Percentiles rank a stretch among this genome's conserved stretches.
phyloP scores from a whole-genome alignment of 2,113 vertebrate genomes.

The Solenodon paradoxus region DNA sequence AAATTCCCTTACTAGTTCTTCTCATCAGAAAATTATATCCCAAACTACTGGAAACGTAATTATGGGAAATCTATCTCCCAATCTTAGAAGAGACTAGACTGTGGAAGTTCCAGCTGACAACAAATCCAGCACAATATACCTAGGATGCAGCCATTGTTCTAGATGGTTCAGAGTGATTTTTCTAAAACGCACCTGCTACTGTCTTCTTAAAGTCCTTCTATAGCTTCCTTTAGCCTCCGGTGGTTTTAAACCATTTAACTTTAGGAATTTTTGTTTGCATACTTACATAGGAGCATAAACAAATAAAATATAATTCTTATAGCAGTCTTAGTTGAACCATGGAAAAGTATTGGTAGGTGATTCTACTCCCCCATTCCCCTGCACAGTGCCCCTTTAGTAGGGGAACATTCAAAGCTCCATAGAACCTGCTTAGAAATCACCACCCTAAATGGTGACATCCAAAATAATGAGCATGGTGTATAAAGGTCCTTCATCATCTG shows the following conservation, averaged over 20 bases:
- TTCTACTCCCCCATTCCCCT: neutral
- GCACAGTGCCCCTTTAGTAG: neutral
- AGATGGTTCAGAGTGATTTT: neutral
- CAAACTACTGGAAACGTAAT: neutral
- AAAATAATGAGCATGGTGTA: neutral
- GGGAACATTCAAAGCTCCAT: neutral
- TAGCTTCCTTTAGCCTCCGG: neutral
- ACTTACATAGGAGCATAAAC: neutral
- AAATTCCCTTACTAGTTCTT: neutral
- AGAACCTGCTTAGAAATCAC: neutral
- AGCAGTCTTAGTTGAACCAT: neutral
- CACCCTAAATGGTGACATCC: neutral
- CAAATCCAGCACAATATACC: neutral
- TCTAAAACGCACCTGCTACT: neutral
- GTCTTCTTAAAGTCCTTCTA: neutral
- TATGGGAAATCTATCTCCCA: neutral
- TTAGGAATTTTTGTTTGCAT: neutral
- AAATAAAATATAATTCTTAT: neutral
- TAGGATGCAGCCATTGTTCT: neutral
- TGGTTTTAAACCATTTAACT: neutral
- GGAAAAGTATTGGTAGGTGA: neutral
- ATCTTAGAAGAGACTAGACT: neutral
- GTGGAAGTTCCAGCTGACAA: neutral
- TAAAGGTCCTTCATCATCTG: neutral
- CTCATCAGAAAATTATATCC: neutral